phyloP scores from a whole-genome alignment of 2,113 vertebrate genomes.

The Callorhinus ursinus region DNA sequence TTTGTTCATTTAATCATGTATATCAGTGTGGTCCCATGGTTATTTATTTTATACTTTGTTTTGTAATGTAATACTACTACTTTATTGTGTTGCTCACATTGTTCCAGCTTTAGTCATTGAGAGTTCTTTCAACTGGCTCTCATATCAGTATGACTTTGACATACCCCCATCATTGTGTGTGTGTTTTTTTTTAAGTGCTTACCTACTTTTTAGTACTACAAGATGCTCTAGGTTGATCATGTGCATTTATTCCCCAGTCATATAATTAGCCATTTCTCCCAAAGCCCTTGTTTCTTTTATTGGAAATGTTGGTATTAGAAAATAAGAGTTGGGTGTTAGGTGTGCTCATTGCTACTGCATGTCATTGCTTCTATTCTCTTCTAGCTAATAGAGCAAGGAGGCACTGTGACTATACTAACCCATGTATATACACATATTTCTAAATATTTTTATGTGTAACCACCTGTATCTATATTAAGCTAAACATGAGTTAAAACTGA shows the following conservation, averaged over 20 bases:
- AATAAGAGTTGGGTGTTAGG: neutral
- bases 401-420: neutral
- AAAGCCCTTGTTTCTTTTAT: neutral
- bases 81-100: neutral
- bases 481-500: neutral
- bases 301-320: neutral
- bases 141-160: neutral
- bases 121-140: neutral
- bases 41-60: neutral
- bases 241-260: neutral
- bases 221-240: neutral
- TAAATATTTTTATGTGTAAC: neutral
- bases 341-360: neutral
- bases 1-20: neutral
- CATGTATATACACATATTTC: neutral
- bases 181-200: neutral
- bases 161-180: neutral
- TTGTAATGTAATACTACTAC: neutral
- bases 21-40: neutral
- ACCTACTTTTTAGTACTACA: neutral
- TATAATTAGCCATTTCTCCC: neutral
- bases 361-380: neutral
- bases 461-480: neutral
- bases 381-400: neutral
- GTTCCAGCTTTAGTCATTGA: neutral